phyloP scores from a whole-genome alignment of 2,797 vertebrate species.

The Dipus sagitta region DNA sequence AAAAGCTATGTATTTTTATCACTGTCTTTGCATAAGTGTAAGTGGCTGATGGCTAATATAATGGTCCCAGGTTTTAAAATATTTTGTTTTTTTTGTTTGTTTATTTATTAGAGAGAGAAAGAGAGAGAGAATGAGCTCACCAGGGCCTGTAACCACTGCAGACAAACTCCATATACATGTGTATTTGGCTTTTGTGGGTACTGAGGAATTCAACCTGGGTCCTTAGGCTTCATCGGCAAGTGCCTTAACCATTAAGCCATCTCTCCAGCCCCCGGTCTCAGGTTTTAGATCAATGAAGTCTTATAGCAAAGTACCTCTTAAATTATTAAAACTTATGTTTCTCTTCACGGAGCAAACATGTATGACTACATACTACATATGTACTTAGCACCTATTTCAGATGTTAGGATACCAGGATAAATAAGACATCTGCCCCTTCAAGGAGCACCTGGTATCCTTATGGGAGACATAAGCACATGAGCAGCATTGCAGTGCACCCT shows the following conservation, averaged over 20 bases:
- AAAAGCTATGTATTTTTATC: not conserved
- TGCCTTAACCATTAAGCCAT: too few relatives aligned
- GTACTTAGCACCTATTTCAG: not conserved
- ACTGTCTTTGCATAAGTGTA: not conserved
- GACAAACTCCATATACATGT: too few relatives aligned
- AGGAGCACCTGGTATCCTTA: not conserved
- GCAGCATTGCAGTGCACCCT: accelerated
- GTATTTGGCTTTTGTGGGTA: too few relatives aligned
- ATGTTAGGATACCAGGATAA: not conserved
- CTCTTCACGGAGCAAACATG: not conserved
- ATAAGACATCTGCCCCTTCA: not conserved
- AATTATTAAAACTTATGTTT: not conserved
- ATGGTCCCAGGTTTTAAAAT: too few relatives aligned
- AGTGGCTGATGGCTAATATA: not conserved
- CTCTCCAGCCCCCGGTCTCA: not conserved
- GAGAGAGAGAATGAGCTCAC: too few relatives aligned
- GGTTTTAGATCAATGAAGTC: not conserved
- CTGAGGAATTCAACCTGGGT: too few relatives aligned
- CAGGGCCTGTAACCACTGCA: too few relatives aligned
- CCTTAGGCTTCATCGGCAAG: too few relatives aligned
- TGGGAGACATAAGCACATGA: not conserved
- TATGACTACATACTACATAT: not conserved
- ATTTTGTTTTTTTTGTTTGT: too few relatives aligned
- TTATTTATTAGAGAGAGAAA: too few relatives aligned
- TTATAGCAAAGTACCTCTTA: not conserved